phyloP scores from a whole-genome alignment of 1,140 invertebrate genomes.

The Drosophila jambulina region DNA sequence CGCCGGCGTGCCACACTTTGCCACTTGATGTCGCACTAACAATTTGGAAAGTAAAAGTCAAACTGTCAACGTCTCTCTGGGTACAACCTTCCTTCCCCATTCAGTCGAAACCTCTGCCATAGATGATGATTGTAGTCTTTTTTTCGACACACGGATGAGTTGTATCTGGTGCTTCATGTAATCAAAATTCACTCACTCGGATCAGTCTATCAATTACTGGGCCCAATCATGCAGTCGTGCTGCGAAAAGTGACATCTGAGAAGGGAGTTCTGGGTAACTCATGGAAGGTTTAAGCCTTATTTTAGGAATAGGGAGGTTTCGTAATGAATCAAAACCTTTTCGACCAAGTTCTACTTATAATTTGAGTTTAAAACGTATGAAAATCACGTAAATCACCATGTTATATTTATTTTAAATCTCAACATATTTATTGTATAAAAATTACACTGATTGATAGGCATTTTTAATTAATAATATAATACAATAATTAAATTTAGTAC shows the following conservation, averaged over 20 bases:
- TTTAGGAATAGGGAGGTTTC: background rate
- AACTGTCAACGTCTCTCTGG: slow-evolving; percentile 60
- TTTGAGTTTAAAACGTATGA: too few species aligned
- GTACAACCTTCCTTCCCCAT: slow-evolving; percentile 42
- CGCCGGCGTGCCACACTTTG: slow-evolving; percentile 27
- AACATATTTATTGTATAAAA: background rate
- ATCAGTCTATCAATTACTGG: slow-evolving; percentile 77
- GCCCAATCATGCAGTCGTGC: slow-evolving; percentile 73
- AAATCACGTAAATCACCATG: too few species aligned
- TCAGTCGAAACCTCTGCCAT: slow-evolving; percentile 28
- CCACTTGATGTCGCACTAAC: slow-evolving; percentile 45
- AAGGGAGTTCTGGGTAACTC: slow-evolving; percentile 8
- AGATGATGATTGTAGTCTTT: slow-evolving; percentile 31
- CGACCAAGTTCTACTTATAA: too few species aligned
- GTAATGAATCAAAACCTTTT: too few species aligned
- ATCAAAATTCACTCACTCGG: slow-evolving; percentile 73
- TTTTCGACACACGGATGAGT: slow-evolving; percentile 34
- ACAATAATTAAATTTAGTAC: background rate
- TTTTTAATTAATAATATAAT: too few species aligned
- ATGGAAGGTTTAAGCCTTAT: background rate
- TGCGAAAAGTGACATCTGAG: slow-evolving; percentile 22
- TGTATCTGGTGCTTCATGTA: slow-evolving; percentile 64
- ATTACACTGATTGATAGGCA: background rate
- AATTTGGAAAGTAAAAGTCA: slow-evolving; percentile 78
- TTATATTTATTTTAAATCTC: background rate